Evolutionary conservation across 2,113 vertebrate species (phyloP), one percentile per base, ranked within the genome.

Genomic region (Lepidothrix coronata): DNA sequence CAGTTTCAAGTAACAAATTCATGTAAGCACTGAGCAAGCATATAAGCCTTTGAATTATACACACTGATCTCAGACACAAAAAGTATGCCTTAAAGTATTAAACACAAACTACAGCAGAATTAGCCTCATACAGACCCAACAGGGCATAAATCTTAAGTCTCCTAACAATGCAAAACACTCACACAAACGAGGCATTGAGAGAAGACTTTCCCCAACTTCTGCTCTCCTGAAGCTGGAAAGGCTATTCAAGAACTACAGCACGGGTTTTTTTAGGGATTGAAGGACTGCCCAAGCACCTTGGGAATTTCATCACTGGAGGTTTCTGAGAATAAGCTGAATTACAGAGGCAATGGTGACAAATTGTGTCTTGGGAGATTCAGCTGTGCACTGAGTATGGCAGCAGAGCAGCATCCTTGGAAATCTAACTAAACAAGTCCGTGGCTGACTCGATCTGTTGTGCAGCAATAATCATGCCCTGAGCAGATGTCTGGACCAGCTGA

Each of bases 1-100:
- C 65, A 68, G 46, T 92, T 93, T 87, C 54, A 91, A 93, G 92
- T 52, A 76, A 91, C 4, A 74, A 41, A 95, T 71, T 92, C 78
- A 89, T 48, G 44, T 89, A 89, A 90, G 76, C 62, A 85, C 59
- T 35, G 68, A 43, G 49, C 39, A 77, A 95, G 84, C 37, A 77
- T 16, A 85, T 55, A 84, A 94, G 37, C 17, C 44, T 91, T 63
- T 7, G 3, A 80, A 55, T 65, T 86, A 72, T 22, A 58, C 41
- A 54, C 81, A 61, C 25, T 52, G 41, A 93, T 46, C 46, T 85
- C 43, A 46, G 35, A 55, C 35, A 78, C 4, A 48, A 81, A 44
- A 39, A 73, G 13, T 12, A 61, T 10, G 8, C 54, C 43, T 61
- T 49, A 22, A 80, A 80, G 61, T 12, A 68, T n/a, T 76, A 57